phyloP scores from a whole-genome alignment of 1,140 invertebrate genomes.

The Leptestheria dahalacensis region DNA sequence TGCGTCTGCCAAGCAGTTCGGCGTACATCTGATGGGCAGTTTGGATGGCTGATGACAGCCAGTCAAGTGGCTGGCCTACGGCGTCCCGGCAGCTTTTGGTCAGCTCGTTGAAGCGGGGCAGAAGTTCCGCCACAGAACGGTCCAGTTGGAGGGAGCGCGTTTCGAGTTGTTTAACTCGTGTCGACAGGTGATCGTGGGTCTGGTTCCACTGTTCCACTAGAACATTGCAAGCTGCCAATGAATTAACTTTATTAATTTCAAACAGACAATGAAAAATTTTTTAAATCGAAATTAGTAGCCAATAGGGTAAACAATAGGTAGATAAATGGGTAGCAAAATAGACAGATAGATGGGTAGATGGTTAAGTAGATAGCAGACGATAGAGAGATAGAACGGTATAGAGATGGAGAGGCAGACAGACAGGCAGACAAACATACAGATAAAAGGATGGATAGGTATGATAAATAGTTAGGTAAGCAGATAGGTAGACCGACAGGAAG shows the following conservation, averaged over 20 bases:
- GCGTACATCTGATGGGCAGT: neutral
- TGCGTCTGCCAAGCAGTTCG: neutral
- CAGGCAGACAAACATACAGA: too few species aligned
- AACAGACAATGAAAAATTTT: too few species aligned
- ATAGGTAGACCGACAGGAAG: too few species aligned
- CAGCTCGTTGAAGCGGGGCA: neutral
- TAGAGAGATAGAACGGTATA: too few species aligned
- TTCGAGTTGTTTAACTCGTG: neutral
- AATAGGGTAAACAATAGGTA: too few species aligned
- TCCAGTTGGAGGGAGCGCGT: neutral
- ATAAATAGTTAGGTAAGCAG: too few species aligned
- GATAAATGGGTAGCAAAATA: too few species aligned
- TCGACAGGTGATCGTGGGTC: neutral
- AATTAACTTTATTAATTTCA: neutral
- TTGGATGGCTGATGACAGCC: neutral
- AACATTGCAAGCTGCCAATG: neutral
- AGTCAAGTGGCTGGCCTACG: neutral
- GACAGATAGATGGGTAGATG: too few species aligned
- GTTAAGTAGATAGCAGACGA: too few species aligned
- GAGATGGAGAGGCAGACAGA: too few species aligned
- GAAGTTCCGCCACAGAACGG: neutral
- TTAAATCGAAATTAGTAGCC: too few species aligned
- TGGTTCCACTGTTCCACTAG: neutral
- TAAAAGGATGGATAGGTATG: too few species aligned
- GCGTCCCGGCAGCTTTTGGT: neutral